phyloP scores from a whole-genome alignment of 1,140 invertebrate species.

The Olivierus martensii region DNA sequence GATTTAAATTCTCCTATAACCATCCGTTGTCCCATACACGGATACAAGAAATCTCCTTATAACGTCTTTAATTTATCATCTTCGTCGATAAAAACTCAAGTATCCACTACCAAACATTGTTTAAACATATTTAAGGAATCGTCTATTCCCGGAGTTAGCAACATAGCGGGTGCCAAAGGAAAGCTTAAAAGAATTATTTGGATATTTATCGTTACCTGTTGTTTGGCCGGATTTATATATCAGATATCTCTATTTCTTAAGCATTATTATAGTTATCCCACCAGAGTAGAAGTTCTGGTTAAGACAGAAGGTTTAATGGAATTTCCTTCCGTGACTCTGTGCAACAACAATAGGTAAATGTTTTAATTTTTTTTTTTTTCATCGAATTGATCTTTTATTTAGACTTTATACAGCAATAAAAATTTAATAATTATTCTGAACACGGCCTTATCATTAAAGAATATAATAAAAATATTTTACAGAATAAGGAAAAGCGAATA shows the following conservation, averaged over 20 bases:
- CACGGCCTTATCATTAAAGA: too few relatives aligned
- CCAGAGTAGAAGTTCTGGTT: conserved; percentile 5
- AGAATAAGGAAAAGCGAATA: conserved; percentile 9
- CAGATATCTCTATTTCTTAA: conserved; percentile 5
- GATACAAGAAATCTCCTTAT: too few relatives aligned
- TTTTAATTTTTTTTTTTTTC: background rate
- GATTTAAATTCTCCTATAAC: too few relatives aligned
- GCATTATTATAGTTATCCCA: conserved; percentile 8
- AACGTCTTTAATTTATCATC: too few relatives aligned
- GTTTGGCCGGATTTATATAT: conserved; percentile 10
- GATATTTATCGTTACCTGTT: conserved; percentile 6
- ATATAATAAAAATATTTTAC: background rate
- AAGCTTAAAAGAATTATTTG: background rate
- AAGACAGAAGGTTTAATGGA: conserved; percentile 9
- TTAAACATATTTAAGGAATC: background rate
- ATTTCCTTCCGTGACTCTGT: conserved; percentile 5
- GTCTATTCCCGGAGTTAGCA: conserved; percentile 7
- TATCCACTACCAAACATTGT: too few relatives aligned
- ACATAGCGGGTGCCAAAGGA: conserved; percentile 8
- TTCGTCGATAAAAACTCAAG: too few relatives aligned
- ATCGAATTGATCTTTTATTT: too few relatives aligned
- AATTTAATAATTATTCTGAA: too few relatives aligned
- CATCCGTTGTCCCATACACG: too few relatives aligned
- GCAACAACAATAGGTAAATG: conserved; percentile 8
- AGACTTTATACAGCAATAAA: too few relatives aligned